Conservation (phyloP, 2,113 vertebrate species). For the Aspiorhynchus laticeps region DNA sequence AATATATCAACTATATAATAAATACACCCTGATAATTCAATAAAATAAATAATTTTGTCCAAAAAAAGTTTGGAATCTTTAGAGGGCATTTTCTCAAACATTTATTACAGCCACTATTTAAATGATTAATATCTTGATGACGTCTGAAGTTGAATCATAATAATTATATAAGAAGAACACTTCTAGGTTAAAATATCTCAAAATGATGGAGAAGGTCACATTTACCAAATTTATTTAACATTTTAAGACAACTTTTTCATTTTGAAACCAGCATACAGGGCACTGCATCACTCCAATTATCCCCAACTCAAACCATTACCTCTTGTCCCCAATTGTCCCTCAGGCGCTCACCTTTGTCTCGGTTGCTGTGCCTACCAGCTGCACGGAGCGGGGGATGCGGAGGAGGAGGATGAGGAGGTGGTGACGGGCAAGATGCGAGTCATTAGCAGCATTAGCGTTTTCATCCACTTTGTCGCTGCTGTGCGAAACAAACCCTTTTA, state of each 20-base stretch:
- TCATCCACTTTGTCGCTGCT: slow-evolving; percentile 55
- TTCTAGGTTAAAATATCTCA: too few species aligned
- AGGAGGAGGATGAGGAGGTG: slow-evolving; percentile 7
- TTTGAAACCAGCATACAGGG: background rate
- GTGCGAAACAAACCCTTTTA: slow-evolving; percentile 55
- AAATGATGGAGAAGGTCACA: background rate
- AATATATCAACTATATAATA: background rate
- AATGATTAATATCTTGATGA: background rate
- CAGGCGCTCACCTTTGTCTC: slow-evolving; percentile 40
- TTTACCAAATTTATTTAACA: background rate
- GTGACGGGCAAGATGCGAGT: slow-evolving; percentile 35
- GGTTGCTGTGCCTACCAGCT: slow-evolving; percentile 28
- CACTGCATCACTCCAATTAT: background rate
- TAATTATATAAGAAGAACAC: too few species aligned
- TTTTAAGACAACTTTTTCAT: background rate
- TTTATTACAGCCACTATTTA: background rate
- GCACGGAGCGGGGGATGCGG: background rate
- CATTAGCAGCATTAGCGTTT: slow-evolving; percentile 57
- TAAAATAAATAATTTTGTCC: too few species aligned
- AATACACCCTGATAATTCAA: background rate
- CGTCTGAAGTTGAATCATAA: background rate
- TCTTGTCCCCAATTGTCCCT: background rate
- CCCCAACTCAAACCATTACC: background rate
- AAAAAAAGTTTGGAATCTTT: background rate
- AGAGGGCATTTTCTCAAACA: background rate